Evolutionary conservation across 2,113 vertebrate species (phyloP).

Genomic region (Megaleporinus macrocephalus): DNA sequence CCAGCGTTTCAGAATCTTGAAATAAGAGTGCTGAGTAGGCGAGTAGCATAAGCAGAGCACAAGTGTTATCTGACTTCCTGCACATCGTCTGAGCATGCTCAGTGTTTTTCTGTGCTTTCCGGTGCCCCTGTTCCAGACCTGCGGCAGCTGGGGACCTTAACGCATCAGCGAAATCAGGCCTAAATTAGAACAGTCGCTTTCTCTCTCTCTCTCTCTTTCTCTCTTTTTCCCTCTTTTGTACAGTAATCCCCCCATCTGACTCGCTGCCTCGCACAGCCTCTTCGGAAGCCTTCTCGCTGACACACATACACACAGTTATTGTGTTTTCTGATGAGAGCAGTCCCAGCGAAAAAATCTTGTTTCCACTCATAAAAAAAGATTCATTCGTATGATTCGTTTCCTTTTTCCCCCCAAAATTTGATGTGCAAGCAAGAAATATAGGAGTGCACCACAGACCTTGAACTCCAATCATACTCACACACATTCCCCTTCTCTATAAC

Average conservation of each 20-base stretch:
- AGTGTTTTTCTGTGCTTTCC: not conserved
- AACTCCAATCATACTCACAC: not conserved
- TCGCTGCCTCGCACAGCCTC: not conserved
- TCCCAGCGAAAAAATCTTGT: not conserved
- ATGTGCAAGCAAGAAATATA: slow-evolving; percentile 40
- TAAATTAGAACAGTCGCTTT: not conserved
- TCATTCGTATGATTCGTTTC: slow-evolving; percentile 29
- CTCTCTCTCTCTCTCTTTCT: slow-evolving; percentile 8
- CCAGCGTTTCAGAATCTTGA: not conserved
- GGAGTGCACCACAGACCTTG: slow-evolving; percentile 32
- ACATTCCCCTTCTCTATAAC: not conserved
- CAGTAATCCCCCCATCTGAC: slow-evolving; percentile 7
- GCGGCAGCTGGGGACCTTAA: not conserved
- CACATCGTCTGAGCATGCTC: not conserved
- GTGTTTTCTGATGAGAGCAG: not conserved
- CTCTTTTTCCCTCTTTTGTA: not conserved
- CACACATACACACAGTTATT: not conserved
- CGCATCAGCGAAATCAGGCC: not conserved
- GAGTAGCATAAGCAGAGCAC: not conserved
- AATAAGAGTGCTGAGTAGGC: not conserved
- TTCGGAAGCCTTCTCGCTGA: not conserved
- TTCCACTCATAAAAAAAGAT: not conserved
- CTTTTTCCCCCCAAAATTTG: not conserved
- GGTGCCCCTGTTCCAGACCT: slow-evolving; percentile 6
- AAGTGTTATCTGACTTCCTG: not conserved